Conservation (phyloP, 2,113 vertebrate species). For the Panthera uncia region DNA sequence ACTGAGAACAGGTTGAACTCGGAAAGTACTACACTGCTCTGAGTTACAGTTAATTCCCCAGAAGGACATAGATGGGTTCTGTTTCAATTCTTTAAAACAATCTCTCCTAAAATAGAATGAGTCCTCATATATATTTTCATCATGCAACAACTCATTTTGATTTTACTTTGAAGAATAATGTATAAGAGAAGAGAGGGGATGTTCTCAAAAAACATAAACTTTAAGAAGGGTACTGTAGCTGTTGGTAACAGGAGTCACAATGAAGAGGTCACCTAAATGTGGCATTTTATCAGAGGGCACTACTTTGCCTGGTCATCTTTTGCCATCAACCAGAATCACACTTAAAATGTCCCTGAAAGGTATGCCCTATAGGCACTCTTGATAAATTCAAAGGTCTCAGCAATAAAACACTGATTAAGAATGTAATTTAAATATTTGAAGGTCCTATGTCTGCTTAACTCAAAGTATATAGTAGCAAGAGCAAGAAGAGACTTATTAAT, state of each 20-base stretch:
- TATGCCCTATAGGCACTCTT: background rate
- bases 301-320: background rate
- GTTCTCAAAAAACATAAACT: background rate
- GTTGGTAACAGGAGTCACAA: background rate
- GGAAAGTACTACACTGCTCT: background rate
- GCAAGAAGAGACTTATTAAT: background rate
- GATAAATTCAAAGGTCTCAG: constrained; percentile 10
- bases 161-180: background rate
- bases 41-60: background rate
- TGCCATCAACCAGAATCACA: background rate
- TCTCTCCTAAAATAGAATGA: background rate
- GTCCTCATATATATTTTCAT: background rate
- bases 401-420: background rate
- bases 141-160: background rate
- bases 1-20: background rate
- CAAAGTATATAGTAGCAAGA: background rate
- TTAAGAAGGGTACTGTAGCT: background rate
- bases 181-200: background rate
- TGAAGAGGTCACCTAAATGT: background rate
- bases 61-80: background rate
- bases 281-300: background rate
- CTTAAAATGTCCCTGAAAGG: background rate
- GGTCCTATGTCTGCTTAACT: background rate
- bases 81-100: background rate
- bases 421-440: background rate